Evolutionary conservation across 2,797 vertebrate species (phyloP).

Genomic region (Mus spretus): DNA sequence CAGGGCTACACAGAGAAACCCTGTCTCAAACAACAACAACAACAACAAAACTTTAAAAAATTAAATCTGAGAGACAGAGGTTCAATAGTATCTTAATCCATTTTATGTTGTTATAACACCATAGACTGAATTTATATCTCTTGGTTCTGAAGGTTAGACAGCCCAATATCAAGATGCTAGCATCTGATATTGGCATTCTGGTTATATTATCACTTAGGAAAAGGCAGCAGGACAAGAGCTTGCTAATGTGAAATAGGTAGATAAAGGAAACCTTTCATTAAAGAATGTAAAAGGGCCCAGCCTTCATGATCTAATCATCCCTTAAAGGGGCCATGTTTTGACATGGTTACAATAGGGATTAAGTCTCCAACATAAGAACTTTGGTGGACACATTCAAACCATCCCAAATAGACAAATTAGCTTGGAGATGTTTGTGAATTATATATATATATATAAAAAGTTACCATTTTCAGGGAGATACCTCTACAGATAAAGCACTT

Average conservation of each 20-base stretch:
- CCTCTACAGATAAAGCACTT: neutral
- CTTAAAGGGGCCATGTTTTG: neutral
- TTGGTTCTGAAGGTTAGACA: neutral
- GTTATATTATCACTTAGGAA: neutral
- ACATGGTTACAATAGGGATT: neutral
- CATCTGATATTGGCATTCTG: neutral
- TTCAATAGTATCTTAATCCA: neutral
- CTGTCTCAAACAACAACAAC: no score
- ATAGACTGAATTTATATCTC: neutral
- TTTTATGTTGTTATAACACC: neutral
- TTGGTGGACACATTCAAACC: neutral
- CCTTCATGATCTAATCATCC: neutral
- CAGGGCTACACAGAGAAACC: no score
- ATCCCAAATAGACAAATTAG: constrained; percentile 13
- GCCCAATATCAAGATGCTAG: neutral
- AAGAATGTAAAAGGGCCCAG: neutral
- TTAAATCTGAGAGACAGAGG: neutral
- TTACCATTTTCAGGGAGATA: neutral
- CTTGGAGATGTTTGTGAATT: constrained; percentile 33
- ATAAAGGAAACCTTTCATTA: neutral
- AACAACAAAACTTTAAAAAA: no score
- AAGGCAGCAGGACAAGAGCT: neutral
- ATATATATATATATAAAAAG: neutral
- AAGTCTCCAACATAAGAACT: constrained; percentile 4
- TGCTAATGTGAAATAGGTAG: neutral